Base-by-base conservation (phyloP, 2,113 vertebrate genomes). In the Leucopsar rothschildi region DNA sequence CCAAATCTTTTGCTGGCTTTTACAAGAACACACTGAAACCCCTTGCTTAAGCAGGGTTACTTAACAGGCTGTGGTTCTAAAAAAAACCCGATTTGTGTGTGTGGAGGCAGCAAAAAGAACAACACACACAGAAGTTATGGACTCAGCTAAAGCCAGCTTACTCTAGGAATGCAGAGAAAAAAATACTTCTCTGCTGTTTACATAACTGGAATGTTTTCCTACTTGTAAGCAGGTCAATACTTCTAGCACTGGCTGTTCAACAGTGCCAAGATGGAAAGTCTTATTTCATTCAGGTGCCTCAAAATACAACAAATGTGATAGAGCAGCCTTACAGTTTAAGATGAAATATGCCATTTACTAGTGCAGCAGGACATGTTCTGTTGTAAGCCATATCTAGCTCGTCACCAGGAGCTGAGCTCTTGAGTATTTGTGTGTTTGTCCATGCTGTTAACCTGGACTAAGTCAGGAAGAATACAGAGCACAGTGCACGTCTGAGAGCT, bases 201-300 rank as follows among this genome's bases (percentile, higher is more conserved):
- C 90, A 93, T 96, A 92, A 85, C 85, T 96, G 88, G 85, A 82
- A 96, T 96, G 85, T 88, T 96, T 96, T 31, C 45, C 42, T 47
- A 28, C 80, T 86, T 85, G n/a, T 73, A 65, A 91, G 78, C 82
- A 85, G 75, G 85, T 93, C 95, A 88, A 65, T 85, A 88, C 53
- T 95, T 92, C 57, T 77, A 94, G 45, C 66, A 40, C 37, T 60
- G 50, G 20, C 49, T 82, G 15, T 85, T 90, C 55, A 69, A n/a
- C 66, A 70, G 33, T 37, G 56, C 56, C 44, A 56, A 39, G 77
- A 86, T 71, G 66, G 85, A 95, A 93, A 96, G 83, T 77, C 50
- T 61, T 88, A 23, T 73, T 94, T 90, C 63, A 50, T 88, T 82
- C 88, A 94, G 92, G 82, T 95, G 49, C 59, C 79, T 90, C n/a